Base-by-base conservation (phyloP, 2,797 vertebrate species). In the Malacoraja senta region DNA sequence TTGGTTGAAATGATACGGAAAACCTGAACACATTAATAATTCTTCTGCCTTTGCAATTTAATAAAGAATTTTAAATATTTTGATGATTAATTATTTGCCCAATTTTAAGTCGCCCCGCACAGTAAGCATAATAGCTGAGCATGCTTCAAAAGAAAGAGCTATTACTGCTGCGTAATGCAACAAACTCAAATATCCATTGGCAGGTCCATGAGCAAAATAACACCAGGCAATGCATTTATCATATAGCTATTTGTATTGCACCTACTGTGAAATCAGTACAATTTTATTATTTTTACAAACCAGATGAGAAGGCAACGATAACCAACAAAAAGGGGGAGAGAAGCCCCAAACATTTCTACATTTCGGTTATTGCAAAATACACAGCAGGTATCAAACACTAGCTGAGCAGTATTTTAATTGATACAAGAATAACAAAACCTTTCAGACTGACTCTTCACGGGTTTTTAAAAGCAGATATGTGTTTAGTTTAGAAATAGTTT, bases 1-100 rank as follows among this genome's bases (percentile, higher is more conserved):
- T 74, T 92, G 90, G 71, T 71, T 92, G 90, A 74, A 92, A 92
- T 92, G 72, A 92, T 92, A 76, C 38, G 44, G 90, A 92, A 92
- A 92, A 92, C 90, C 38, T 19, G 84, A 92, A 76, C 90, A 76
- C 68, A 92, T 76, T 92, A 92, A 92, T 92, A 92, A 92, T 92
- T 92, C 71, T 92, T 76, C 71, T 76, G 44, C 38, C 71, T 74
- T 53, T 72, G 24, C 90, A 76, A 92, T 92, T 92, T 92, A 92
- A 92, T 44, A 92, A 76, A 74, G 90, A 92, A 92, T 92, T 92
- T 92, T 76, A 58, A 92, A 92, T 92, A 92, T 53, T 92, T 44
- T 72, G 35, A 72, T 53, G 90, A 92, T 92, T 92, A 92, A 92
- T 92, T 92, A 76, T 92, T 92, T 92, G 90, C 32, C 71, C 38